Evolutionary conservation across 2,888 invertebrate genomes (phyloP).

Genomic region (Nemurella pictetii): DNA sequence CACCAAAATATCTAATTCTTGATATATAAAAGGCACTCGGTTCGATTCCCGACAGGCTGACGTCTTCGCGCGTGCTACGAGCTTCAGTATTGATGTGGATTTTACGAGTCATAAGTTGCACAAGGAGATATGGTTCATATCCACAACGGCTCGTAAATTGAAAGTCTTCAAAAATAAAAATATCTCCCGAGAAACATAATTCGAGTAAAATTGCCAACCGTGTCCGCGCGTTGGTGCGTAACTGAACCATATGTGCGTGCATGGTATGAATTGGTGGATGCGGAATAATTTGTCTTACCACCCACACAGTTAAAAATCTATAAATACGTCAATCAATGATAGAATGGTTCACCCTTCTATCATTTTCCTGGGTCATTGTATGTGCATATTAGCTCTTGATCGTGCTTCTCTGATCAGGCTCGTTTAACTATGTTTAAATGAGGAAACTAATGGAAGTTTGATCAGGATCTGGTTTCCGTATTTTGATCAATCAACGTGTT

Average conservation of each 20-base stretch:
- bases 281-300: too few species aligned
- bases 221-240: too few species aligned
- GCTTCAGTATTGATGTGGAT: not conserved
- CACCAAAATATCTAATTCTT: not conserved
- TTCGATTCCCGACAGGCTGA: conserved; percentile 10
- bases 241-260: too few species aligned
- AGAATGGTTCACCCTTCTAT: too few species aligned
- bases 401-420: not conserved
- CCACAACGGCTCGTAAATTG: not conserved
- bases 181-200: not conserved
- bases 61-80: not conserved
- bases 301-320: too few species aligned
- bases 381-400: too few species aligned
- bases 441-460: not conserved
- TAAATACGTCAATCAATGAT: too few species aligned
- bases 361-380: too few species aligned
- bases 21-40: not conserved
- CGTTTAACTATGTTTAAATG: not conserved
- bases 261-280: too few species aligned
- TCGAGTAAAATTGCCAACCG: too few species aligned
- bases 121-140: not conserved
- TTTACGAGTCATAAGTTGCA: not conserved
- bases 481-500: not conserved
- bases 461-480: not conserved
- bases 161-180: not conserved